These are phyloP conservation scores for Macrophya alboannulata DNA, from an alignment of 2,888 invertebrate genomes.

Conservation along the genomic window DNA sequence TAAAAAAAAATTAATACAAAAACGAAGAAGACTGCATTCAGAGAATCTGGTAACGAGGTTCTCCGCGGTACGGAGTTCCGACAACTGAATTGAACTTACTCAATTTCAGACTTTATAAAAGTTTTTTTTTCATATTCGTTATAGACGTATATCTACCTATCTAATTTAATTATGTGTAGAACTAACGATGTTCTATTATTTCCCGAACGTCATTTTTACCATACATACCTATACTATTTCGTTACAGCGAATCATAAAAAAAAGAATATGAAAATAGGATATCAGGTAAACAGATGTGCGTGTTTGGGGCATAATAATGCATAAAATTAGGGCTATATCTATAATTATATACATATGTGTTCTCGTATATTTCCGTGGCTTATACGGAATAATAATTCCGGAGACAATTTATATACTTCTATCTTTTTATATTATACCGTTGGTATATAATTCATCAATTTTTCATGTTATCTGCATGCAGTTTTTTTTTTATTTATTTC, in stretches of 20 bases:
- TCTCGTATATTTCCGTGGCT: not conserved
- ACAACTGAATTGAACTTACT: not conserved
- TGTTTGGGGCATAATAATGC: conserved; percentile 1
- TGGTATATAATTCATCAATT: not conserved
- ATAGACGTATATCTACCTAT: not conserved
- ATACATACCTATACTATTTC: not conserved
- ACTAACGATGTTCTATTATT: not conserved
- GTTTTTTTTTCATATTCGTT: not conserved
- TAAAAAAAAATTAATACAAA: not conserved
- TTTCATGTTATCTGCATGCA: not conserved
- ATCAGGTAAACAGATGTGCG: conserved; percentile 1
- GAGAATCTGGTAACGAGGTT: conserved; percentile 73
- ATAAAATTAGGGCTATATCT: not conserved
- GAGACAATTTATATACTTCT: not conserved
- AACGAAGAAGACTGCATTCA: conserved; percentile 67
- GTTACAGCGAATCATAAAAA: not conserved
- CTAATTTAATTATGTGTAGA: not conserved
- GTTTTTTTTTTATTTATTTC: not conserved
- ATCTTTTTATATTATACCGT: not conserved
- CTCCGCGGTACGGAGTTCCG: not conserved
- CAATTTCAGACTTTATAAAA: not conserved
- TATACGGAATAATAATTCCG: not conserved
- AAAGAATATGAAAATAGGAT: not conserved
- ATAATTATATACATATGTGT: not conserved
- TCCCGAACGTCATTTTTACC: not conserved